Percentiles rank a stretch among this genome's conserved stretches.
These are phyloP conservation scores for Himalopsyche kuldschensis DNA, from an alignment of 2,888 invertebrate genomes.

Conservation along the genomic window DNA sequence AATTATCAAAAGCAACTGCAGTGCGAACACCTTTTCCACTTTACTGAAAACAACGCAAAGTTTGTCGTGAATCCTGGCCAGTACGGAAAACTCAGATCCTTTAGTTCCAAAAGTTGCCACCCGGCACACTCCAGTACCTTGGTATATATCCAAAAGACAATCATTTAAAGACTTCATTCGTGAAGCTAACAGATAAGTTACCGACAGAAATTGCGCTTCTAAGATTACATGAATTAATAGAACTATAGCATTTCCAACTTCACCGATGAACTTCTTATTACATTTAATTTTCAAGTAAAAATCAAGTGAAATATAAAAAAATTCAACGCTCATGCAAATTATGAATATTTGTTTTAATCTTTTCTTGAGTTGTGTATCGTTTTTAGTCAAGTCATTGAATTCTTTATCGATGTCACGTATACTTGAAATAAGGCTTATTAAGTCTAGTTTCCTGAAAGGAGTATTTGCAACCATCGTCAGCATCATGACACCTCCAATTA, in stretches of 20 bases:
- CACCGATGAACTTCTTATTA: not conserved
- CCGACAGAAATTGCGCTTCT: conserved; percentile 16
- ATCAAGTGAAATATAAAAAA: not conserved
- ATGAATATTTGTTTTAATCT: conserved; percentile 6
- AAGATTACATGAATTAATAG: conserved; percentile 8
- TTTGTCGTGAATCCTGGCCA: conserved; percentile 28
- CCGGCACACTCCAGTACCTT: conserved; percentile 4
- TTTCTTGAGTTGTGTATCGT: not conserved
- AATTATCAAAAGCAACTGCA: conserved; percentile 20
- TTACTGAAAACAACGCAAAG: conserved; percentile 17
- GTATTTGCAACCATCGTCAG: conserved; percentile 23
- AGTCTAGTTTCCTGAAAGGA: conserved; percentile 19
- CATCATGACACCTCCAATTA: conserved; percentile 4
- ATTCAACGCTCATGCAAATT: not conserved
- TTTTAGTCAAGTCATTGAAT: conserved; percentile 4
- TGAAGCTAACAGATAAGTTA: conserved; percentile 4
- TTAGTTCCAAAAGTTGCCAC: conserved; percentile 16
- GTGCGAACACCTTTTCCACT: conserved; percentile 9
- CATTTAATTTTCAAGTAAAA: not conserved
- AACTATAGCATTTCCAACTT: not conserved
- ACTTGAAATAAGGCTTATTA: conserved; percentile 5
- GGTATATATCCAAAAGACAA: conserved; percentile 6
- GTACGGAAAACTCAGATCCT: conserved; percentile 7
- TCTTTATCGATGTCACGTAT: conserved; percentile 30
- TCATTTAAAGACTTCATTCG: conserved; percentile 21